A percentile compares a stretch with the other conserved stretches of the same genome.
phyloP scores from a whole-genome alignment of 2,888 invertebrate genomes.

The Busseola fusca region DNA sequence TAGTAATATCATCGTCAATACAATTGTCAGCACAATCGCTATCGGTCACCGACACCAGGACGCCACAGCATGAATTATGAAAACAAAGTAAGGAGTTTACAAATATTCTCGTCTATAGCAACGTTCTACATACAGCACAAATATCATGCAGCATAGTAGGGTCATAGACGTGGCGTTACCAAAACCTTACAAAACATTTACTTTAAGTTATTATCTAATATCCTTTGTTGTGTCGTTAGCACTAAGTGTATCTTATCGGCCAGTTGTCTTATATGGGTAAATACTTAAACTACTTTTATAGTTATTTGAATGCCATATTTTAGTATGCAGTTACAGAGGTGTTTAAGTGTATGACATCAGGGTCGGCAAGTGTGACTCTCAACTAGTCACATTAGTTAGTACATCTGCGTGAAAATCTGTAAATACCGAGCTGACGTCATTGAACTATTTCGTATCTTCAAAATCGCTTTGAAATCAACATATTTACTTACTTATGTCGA shows the following conservation, averaged over 20 bases:
- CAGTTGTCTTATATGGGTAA: constrained; percentile 40
- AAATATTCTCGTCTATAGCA: constrained; percentile 47
- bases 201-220: constrained; percentile 35
- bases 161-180: constrained; percentile 1
- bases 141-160: constrained; percentile 12
- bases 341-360: constrained; percentile 8
- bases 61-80: constrained; percentile 53
- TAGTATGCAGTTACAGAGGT: constrained; percentile 35
- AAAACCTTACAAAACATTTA: constrained; percentile 22
- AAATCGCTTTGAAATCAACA: constrained; percentile 17
- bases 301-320: constrained; percentile 52
- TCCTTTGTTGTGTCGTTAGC: constrained; percentile 48
- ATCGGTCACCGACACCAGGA: constrained; percentile 57
- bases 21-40: constrained; percentile 46
- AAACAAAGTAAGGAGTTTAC: constrained; percentile 59
- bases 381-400: background rate
- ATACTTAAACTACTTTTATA: constrained; percentile 49
- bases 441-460: background rate
- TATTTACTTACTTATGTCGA: constrained; percentile 25
- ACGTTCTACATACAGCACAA: constrained; percentile 19
- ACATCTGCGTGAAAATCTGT: background rate
- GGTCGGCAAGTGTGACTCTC: background rate
- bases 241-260: constrained; percentile 52
- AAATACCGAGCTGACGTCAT: background rate
- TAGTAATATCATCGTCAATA: constrained; percentile 47